Base-by-base conservation (phyloP, 2,113 vertebrate species). In the Labeo rohita region DNA sequence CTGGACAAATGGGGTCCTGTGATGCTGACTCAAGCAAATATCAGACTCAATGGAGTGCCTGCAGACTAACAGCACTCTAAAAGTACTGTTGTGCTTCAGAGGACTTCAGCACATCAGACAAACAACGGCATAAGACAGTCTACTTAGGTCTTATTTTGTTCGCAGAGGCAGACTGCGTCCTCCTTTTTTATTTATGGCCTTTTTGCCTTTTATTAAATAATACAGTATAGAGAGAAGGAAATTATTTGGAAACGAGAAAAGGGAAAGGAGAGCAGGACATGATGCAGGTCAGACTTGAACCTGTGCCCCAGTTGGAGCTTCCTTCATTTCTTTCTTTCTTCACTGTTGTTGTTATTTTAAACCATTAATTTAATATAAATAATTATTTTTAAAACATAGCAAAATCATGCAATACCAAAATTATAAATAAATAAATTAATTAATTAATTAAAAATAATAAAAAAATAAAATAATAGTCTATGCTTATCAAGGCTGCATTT, bases 11-110 rank as follows among this genome's bases (percentile, higher is more conserved):
- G 45, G 83, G 50, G 73, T 80, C 74, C 63, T 66, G 66, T 49
- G 86, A 77, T 89, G 86, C 88, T 85, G 88, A 89, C 86, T 89
- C 70, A 85, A 87, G 88, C 86, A 84, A 87, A 83, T 87, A 61
- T 87, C 47, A 49, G 75, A 65, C 73, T 77, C 54, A 47, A 28
- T n/a, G 50, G 78, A 81, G 39, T 65, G 80, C 43, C 72, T 84
- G 81, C 74, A 54, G 82, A 76, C 86, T 79, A 65, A 84, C 82
- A 84, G 85, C 79, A 66, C 78, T 83, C 75, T 84, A 68, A 87
- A 79, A 83, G 77, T 56, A 59, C 28, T 76, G 85, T 50, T 73
- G 47, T 79, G 47, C 75, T 88, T 61, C 66, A 47, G 76, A 86
- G 66, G 50, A 89, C 80, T 66, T 70, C 68, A 45, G 74, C 66